These are phyloP conservation scores for Cryptoblepharus egeriae DNA, from an alignment of 2,797 vertebrate genomes.

Conservation along the genomic window DNA sequence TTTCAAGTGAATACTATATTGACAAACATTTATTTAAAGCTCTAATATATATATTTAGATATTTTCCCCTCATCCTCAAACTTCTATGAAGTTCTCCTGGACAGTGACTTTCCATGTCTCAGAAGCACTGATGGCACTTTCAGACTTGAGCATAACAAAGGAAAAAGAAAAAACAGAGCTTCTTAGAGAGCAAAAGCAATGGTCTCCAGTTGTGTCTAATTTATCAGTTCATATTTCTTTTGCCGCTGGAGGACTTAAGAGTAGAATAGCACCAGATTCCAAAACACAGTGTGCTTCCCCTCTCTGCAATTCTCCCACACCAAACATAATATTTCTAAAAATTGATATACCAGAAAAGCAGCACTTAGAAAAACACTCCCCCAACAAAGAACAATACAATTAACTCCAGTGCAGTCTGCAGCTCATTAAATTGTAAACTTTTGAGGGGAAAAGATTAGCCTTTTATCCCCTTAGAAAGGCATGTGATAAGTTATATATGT, in stretches of 20 bases:
- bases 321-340: conserved; percentile 25
- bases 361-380: conserved; percentile 55
- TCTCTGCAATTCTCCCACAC: conserved; percentile 30
- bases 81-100: conserved; percentile 13
- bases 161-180: conserved; percentile 40
- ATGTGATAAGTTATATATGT: background rate
- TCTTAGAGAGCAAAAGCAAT: background rate
- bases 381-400: conserved; percentile 54
- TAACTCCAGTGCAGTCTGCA: conserved; percentile 46
- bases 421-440: conserved; percentile 36
- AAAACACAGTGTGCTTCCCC: conserved; percentile 31
- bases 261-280: background rate
- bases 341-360: conserved; percentile 62
- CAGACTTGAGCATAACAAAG: background rate
- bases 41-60: conserved; percentile 38
- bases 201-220: conserved; percentile 36
- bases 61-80: conserved; percentile 16
- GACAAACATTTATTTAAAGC: conserved; percentile 66
- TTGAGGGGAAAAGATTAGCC: background rate
- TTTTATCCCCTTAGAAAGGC: conserved; percentile 9
- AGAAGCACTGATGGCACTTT: conserved; percentile 24
- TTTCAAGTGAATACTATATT: conserved; percentile 39
- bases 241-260: background rate
- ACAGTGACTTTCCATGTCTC: background rate
- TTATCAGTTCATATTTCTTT: background rate